Evolutionary conservation across 2,888 invertebrate species (phyloP).

Genomic region (Pristionchus fissidentatus): DNA sequence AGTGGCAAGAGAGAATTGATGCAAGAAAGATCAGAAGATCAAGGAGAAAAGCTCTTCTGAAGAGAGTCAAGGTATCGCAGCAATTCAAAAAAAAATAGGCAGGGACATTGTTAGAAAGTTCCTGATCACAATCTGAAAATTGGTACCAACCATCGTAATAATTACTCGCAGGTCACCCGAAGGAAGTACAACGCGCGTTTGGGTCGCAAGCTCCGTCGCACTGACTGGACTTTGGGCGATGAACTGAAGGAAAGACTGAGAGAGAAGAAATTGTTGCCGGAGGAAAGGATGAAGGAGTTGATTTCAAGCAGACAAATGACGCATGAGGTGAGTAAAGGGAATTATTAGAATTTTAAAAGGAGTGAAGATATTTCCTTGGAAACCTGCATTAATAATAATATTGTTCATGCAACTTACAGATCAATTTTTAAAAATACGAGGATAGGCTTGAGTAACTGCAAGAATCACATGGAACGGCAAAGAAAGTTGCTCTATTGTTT

Average conservation of each 20-base stretch:
- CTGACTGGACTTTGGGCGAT: neutral
- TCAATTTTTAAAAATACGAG: no score
- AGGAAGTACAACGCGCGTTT: neutral
- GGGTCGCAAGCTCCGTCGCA: neutral
- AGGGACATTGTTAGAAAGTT: no score
- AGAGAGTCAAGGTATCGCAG: neutral
- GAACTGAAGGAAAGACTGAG: neutral
- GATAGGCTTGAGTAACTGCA: no score
- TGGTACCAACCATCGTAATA: no score
- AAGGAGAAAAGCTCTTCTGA: neutral
- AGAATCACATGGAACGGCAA: no score
- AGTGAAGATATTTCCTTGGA: no score
- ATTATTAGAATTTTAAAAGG: no score
- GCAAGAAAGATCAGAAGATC: neutral
- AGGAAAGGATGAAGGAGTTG: neutral
- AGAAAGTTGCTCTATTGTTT: no score
- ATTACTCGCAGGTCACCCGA: neutral
- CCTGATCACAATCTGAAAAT: no score
- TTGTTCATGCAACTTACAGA: no score
- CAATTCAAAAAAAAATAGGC: neutral
- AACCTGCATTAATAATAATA: no score
- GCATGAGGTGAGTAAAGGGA: neutral
- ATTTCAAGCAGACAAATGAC: neutral
- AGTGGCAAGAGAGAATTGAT: neutral
- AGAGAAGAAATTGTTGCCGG: neutral